Evolutionary conservation across 2,888 invertebrate genomes (phyloP), one percentile per base, ranked within the genome.

Genomic region (Xanthostigma xanthostigma): DNA sequence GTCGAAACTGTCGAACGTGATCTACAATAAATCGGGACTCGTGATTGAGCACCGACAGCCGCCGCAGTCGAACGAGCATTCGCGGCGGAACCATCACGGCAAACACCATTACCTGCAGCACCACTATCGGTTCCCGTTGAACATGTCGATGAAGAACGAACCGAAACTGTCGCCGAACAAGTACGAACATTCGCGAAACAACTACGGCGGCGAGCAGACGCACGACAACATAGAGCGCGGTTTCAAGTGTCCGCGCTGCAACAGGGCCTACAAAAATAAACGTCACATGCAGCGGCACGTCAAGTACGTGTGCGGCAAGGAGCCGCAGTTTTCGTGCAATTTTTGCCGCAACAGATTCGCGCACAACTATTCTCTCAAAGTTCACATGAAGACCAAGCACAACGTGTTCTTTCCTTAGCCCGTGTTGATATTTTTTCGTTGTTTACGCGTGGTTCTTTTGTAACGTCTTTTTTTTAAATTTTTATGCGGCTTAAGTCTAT

Each of bases 301-400:
- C 56, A 69, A 70, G 42, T 71, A 69, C 54, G 60, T 62, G 49
- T 62, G 63, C 50, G 83, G 78, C 55, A 81, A 79, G 69, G 82
- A 75, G 63, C 84, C 76, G 58, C 79, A 76, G 70, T 86, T 78
- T 74, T 77, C 73, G 66, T 87, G 87, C 58, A 78, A 79, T 45
- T 75, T 79, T 66, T 87, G 87, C 71, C 63, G 74, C 57, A 83
- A 84, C 69, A 76, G 77, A 64, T 84, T 82, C 69, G 80, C 84
- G 60, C 78, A 84, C 58, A 76, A 81, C 68, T 83, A 84, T 67
- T 79, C 81, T 64, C 73, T 84, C 57, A 78, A 77, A 64, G 78
- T 79, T 59, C 84, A 84, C 64, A 74, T 82, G 59, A 76, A 74
- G 63, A 78, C 78, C 56, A 81, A 78, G 57, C 75, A 72, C 64